Base-by-base conservation (phyloP, 64 coral and sea anemone species). In the Trachythela sp. region DNA sequence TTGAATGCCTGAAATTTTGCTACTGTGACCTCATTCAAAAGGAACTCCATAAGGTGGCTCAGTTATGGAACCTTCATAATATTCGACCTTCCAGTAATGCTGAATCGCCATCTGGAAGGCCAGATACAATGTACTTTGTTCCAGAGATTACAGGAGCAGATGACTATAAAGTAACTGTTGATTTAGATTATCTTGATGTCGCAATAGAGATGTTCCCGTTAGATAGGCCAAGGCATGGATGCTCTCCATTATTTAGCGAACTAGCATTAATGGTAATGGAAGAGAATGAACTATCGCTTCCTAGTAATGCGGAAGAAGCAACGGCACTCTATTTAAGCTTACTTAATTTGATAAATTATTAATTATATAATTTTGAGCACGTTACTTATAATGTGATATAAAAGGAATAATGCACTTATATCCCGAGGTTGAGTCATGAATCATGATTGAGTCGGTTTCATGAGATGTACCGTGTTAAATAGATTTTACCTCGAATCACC, bases 1-100 rank as follows among this genome's bases (percentile, higher is more conserved):
- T 94, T 36, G 85, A 90, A 84, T 94, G 92, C 86, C 88, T 93
- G 39, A 87, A 48, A 86, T 89, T 83, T 93, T 93, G 88, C 54
- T 86, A 77, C 40, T 85, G 84, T 60, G 87, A 86, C 54, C 15
- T 93, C 38, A 39, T 89, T 24, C 42, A 43, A 31, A 48, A 86
- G 54, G 60, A 93, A 77, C 92, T 93, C 15, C 64, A 93, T 37
- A 85, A 87, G 40, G 85, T 54, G 36, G 92, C 92, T 89, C 76
- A 83, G 70, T 84, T 93, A 75, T 89, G 87, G 92, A 94, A 94
- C 70, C 86, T 83, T 45, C 84, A 94, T 22, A 48, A 36, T 43
- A 90, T 90, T 24, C 72, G 88, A 84, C 88, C 88, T 32, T 94
- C 85, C 56, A 32, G 48, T 27, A 84, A 90, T 39, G 22, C 51